These are phyloP conservation scores for Cyanistes caeruleus DNA, from an alignment of 2,113 vertebrate species.

Conservation along the genomic window DNA sequence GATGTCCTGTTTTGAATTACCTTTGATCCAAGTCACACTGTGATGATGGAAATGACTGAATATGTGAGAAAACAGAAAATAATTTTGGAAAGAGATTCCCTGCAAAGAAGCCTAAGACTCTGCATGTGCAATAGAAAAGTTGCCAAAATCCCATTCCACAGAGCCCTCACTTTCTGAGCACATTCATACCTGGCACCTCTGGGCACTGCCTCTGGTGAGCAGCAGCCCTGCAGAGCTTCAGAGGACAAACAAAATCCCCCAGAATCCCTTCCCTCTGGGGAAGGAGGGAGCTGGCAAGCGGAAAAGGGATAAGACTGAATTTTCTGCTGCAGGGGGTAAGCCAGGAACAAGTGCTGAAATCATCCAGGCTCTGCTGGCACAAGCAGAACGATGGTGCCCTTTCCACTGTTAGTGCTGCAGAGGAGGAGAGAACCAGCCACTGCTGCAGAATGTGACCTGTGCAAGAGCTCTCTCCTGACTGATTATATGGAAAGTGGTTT, in stretches of 20 bases:
- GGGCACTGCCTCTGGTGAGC: neutral
- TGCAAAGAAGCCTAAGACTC: neutral
- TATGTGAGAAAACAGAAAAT: neutral
- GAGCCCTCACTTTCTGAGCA: neutral
- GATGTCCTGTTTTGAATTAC: neutral
- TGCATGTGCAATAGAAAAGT: neutral
- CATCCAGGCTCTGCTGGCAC: neutral
- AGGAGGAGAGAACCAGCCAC: neutral
- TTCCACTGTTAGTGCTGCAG: neutral
- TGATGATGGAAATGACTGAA: neutral
- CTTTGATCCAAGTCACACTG: neutral
- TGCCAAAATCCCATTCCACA: neutral
- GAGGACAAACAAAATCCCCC: neutral
- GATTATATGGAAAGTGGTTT: neutral
- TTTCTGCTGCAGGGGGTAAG: neutral
- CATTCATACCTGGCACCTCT: fast-evolving
- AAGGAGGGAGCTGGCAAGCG: neutral
- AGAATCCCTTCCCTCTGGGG: neutral
- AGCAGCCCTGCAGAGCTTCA: neutral
- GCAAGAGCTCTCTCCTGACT: neutral
- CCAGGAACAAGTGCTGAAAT: neutral
- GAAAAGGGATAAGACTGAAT: neutral
- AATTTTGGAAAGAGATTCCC: neutral
- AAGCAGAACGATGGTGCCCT: neutral
- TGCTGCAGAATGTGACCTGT: neutral